phyloP scores from a whole-genome alignment of 2,888 invertebrate species.

The Spodoptera littoralis region DNA sequence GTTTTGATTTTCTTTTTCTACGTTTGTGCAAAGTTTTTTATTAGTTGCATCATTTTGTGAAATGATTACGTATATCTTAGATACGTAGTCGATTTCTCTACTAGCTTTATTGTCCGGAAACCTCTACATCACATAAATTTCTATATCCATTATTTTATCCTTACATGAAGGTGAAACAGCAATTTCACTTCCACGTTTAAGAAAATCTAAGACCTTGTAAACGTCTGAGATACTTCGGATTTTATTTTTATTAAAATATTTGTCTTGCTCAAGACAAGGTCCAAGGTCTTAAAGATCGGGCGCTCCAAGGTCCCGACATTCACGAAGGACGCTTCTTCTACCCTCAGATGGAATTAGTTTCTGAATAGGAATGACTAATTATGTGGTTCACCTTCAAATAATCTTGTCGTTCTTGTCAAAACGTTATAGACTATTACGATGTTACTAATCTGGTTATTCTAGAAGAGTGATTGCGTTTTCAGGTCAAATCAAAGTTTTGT shows the following conservation, averaged over 20 bases:
- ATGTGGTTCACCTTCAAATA: conserved; percentile 53
- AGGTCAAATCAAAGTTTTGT: conserved; percentile 6
- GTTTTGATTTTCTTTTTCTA: too few species aligned
- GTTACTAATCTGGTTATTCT: conserved; percentile 33
- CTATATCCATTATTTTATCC: too few species aligned
- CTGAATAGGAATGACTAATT: conserved; percentile 63
- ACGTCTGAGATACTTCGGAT: conserved; percentile 22
- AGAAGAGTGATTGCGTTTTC: conserved; percentile 12
- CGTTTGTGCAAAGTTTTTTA: too few species aligned
- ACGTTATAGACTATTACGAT: conserved; percentile 32
- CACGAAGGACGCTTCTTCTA: conserved; percentile 61
- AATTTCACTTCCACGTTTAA: conserved; percentile 1
- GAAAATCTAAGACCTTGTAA: conserved; percentile 20
- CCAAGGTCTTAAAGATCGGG: conserved; percentile 62
- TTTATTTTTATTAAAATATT: conserved; percentile 47
- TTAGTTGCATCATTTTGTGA: too few species aligned
- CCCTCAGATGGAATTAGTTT: conserved; percentile 55
- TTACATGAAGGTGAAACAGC: too few species aligned
- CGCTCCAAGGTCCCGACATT: conserved; percentile 65
- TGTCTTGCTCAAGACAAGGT: conserved; percentile 44
- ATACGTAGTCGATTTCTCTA: too few species aligned
- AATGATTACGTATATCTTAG: too few species aligned
- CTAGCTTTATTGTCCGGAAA: too few species aligned
- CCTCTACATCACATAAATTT: too few species aligned
- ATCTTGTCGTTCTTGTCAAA: conserved; percentile 32